A percentile compares a stretch with the other conserved stretches of the same genome.
Conservation (phyloP, 2,113 vertebrate species). For the Notothenia coriiceps region DNA sequence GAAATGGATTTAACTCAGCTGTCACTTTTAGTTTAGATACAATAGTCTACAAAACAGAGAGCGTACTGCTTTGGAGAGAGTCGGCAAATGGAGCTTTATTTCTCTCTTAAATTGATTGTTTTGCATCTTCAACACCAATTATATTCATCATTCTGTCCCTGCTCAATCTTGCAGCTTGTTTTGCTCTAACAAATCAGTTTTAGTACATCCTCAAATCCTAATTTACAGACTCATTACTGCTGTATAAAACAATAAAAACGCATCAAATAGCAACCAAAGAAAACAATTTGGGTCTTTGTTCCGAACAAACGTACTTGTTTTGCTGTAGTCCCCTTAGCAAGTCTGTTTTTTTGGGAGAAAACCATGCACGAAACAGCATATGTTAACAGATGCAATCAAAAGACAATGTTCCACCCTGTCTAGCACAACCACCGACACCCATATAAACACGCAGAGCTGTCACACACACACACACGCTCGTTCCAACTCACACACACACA, state of each 20-base stretch:
- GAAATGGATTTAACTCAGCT: background rate
- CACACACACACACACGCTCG: background rate
- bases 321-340: background rate
- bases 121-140: background rate
- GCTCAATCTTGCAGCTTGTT: background rate
- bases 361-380: background rate
- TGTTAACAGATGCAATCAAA: conserved; percentile 6
- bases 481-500: background rate
- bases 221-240: background rate
- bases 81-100: background rate
- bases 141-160: background rate
- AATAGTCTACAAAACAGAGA: background rate
- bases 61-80: background rate
- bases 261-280: too few relatives aligned
- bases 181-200: background rate
- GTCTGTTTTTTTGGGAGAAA: conserved; percentile 17
- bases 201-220: background rate
- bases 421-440: background rate
- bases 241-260: too few relatives aligned
- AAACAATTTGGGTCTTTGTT: background rate
- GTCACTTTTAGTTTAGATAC: background rate
- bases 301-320: background rate
- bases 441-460: conserved; percentile 4
- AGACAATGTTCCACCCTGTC: conserved; percentile 8
- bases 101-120: background rate